Evolutionary conservation across 2,797 vertebrate genomes (phyloP).

Genomic region (Acropternis orthonyx): DNA sequence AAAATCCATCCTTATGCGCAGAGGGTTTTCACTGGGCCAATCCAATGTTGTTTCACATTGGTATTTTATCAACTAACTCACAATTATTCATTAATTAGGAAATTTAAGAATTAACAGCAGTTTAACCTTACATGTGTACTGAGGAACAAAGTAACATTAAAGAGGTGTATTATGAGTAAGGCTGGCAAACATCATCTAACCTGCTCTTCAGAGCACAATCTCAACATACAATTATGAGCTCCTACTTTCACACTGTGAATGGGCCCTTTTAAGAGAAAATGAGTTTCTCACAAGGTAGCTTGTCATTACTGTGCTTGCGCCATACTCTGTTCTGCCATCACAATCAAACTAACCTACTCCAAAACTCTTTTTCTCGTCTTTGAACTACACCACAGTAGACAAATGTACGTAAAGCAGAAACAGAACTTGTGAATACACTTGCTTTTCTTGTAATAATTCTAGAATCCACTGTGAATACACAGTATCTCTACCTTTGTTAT

Average conservation of each 20-base stretch:
- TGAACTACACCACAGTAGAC: neutral
- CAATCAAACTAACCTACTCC: neutral
- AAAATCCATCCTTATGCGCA: neutral
- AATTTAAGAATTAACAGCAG: neutral
- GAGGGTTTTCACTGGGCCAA: neutral
- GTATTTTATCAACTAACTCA: neutral
- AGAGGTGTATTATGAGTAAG: neutral
- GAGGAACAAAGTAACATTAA: slow-evolving; percentile 34
- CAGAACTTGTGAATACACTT: neutral
- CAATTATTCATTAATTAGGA: neutral
- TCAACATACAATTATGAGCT: neutral
- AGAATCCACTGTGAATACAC: neutral
- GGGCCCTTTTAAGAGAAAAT: neutral
- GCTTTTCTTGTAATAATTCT: neutral
- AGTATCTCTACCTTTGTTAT: neutral
- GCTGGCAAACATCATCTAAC: neutral
- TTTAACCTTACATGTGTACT: slow-evolving; percentile 21
- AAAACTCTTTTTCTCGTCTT: neutral
- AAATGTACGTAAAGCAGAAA: neutral
- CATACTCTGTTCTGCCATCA: neutral
- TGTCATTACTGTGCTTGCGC: neutral
- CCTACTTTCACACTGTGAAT: neutral
- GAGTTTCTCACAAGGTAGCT: neutral
- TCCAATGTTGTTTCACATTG: neutral
- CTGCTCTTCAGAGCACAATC: neutral